A percentile compares a stretch with the other conserved stretches of the same genome.
phyloP scores from a whole-genome alignment of 2,888 invertebrate genomes.

The Tinea semifulvella region DNA sequence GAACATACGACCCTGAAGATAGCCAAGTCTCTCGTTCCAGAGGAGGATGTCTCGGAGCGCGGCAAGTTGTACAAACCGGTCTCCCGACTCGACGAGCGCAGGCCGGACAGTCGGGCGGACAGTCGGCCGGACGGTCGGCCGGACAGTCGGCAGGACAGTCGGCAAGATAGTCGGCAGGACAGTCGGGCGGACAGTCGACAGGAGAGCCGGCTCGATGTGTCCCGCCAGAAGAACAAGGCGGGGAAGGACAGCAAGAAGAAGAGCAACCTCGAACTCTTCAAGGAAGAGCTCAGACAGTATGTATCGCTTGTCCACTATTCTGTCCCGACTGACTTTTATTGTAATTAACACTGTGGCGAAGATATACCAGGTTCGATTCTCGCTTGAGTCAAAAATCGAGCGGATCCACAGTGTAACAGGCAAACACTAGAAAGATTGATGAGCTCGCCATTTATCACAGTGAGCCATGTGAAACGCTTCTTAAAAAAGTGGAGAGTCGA shows the following conservation, averaged over 20 bases:
- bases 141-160: too few relatives aligned
- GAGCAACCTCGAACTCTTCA: conserved; percentile 96
- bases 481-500: too few relatives aligned
- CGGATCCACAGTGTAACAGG: too few relatives aligned
- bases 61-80: conserved; percentile 94
- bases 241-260: conserved; percentile 86
- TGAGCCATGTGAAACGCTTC: too few relatives aligned
- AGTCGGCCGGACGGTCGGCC: conserved; percentile 20
- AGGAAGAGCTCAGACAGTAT: conserved; percentile 96
- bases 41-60: conserved; percentile 88
- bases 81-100: conserved; percentile 73
- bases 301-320: conserved; percentile 27
- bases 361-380: too few relatives aligned
- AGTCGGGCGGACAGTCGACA: conserved; percentile 42
- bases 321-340: too few relatives aligned
- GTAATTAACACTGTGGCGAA: not conserved
- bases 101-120: conserved; percentile 35
- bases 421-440: too few relatives aligned
- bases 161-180: conserved; percentile 44
- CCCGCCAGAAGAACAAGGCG: conserved; percentile 55
- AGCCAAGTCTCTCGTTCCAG: conserved; percentile 55
- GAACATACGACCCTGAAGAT: too few relatives aligned
- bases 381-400: too few relatives aligned
- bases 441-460: too few relatives aligned
- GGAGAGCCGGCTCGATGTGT: too few relatives aligned